Percentiles rank a stretch among this genome's conserved stretches.
Evolutionary conservation across 2,113 vertebrate species (phyloP).

Genomic region (Salvelinus alpinus): DNA sequence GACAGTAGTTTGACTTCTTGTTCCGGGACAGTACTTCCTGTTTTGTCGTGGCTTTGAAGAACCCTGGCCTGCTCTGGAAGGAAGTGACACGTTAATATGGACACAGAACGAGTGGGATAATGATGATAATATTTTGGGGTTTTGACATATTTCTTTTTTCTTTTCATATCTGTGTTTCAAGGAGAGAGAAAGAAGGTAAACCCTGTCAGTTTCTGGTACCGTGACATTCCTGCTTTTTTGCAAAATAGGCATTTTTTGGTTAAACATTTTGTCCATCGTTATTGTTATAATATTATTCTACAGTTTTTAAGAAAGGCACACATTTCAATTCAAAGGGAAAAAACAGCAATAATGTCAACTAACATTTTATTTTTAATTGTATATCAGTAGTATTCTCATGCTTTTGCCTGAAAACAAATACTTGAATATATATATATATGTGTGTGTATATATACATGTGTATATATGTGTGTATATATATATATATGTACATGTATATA

Average conservation of each 20-base stretch:
- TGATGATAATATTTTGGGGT: slow-evolving; percentile 71
- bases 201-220: slow-evolving; percentile 77
- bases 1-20: slow-evolving; percentile 56
- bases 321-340: slow-evolving; percentile 81
- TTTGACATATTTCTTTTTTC: slow-evolving; percentile 53
- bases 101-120: slow-evolving; percentile 75
- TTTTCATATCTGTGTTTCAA: slow-evolving; percentile 72
- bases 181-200: slow-evolving; percentile 61
- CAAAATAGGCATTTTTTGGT: slow-evolving; percentile 65
- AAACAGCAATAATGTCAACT: slow-evolving; percentile 86
- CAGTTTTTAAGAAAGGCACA: slow-evolving; percentile 79
- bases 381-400: slow-evolving; percentile 86
- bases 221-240: slow-evolving; percentile 78
- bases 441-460: slow-evolving; percentile 35
- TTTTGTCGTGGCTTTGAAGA: slow-evolving; percentile 67
- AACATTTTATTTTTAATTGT: slow-evolving; percentile 84
- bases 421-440: slow-evolving; percentile 74
- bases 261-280: slow-evolving; percentile 64
- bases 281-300: slow-evolving; percentile 72
- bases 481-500: slow-evolving; percentile 82
- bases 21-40: slow-evolving; percentile 68
- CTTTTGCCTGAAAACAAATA: slow-evolving; percentile 86
- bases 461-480: slow-evolving; percentile 58
- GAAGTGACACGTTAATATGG: slow-evolving; percentile 68
- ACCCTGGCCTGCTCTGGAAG: slow-evolving; percentile 66